A percentile compares a stretch with the other conserved stretches of the same genome.
Evolutionary conservation across 2,113 vertebrate genomes (phyloP).

Genomic region (Phyllostomus hastatus): DNA sequence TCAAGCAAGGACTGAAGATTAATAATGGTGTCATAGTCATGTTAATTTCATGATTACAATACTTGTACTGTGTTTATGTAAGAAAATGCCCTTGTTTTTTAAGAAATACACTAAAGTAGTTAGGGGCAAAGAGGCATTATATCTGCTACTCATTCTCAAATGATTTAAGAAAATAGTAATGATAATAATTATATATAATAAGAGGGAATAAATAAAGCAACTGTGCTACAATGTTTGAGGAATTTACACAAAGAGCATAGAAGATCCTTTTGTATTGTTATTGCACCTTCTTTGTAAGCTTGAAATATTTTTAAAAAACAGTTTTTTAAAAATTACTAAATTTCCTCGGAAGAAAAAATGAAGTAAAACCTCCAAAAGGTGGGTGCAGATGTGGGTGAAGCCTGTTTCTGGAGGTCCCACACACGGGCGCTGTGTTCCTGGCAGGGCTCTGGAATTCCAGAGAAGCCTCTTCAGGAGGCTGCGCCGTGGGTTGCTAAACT

Average conservation of each 20-base stretch:
- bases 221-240: not conserved
- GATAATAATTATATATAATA: not conserved
- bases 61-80: not conserved
- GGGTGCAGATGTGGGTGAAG: not conserved
- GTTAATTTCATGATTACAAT: not conserved
- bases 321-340: not conserved
- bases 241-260: not conserved
- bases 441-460: slow-evolving; percentile 25
- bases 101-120: not conserved
- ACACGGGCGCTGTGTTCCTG: not conserved
- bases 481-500: slow-evolving; percentile 27
- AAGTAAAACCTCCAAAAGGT: slow-evolving; percentile 4
- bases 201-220: not conserved
- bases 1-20: not conserved
- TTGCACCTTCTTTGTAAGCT: not conserved
- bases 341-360: not conserved
- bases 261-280: not conserved
- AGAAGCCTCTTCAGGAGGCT: slow-evolving; percentile 33
- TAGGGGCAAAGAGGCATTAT: not conserved
- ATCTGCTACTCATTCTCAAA: not conserved
- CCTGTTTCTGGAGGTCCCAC: not conserved
- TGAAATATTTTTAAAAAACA: slow-evolving; percentile 21
- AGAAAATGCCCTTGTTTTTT: not conserved
- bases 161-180: slow-evolving; percentile 11
- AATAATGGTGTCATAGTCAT: not conserved